Evolutionary conservation across 2,113 vertebrate species (phyloP).

Genomic region (Cairina moschata): DNA sequence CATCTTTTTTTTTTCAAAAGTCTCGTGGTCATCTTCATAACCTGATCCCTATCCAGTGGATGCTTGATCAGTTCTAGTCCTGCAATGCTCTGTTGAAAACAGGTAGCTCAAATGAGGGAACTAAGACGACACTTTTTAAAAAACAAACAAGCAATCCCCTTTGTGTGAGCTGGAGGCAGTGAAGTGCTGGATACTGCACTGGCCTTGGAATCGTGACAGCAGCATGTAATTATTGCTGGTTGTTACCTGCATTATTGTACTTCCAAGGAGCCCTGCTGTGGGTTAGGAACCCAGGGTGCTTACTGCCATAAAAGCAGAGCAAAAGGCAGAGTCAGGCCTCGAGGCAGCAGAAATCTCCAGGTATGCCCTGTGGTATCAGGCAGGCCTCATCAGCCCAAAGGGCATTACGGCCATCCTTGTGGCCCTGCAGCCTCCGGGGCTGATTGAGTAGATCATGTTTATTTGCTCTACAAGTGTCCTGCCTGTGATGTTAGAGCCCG

Average conservation of each 20-base stretch:
- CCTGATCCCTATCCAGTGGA: neutral
- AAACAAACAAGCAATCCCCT: rapidly evolving
- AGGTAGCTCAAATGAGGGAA: neutral
- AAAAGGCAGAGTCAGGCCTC: neutral
- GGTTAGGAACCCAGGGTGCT: neutral
- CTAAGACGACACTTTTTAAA: neutral
- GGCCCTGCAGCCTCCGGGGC: neutral
- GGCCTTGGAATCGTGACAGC: neutral
- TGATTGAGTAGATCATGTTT: neutral
- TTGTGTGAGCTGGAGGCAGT: neutral
- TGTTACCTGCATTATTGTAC: neutral
- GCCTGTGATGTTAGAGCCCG: neutral
- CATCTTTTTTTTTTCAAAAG: neutral
- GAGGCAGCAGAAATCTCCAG: neutral
- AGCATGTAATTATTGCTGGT: neutral
- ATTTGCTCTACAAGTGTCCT: neutral
- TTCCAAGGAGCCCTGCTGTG: neutral
- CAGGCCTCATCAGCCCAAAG: neutral
- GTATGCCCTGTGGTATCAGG: neutral
- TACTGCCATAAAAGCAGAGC: neutral
- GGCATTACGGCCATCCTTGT: rapidly evolving
- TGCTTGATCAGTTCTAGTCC: neutral
- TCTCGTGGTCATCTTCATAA: rapidly evolving
- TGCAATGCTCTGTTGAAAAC: neutral
- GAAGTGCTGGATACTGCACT: neutral